These are phyloP conservation scores for Seriola rivoliana DNA, from an alignment of 2,113 vertebrate genomes.

Conservation along the genomic window DNA sequence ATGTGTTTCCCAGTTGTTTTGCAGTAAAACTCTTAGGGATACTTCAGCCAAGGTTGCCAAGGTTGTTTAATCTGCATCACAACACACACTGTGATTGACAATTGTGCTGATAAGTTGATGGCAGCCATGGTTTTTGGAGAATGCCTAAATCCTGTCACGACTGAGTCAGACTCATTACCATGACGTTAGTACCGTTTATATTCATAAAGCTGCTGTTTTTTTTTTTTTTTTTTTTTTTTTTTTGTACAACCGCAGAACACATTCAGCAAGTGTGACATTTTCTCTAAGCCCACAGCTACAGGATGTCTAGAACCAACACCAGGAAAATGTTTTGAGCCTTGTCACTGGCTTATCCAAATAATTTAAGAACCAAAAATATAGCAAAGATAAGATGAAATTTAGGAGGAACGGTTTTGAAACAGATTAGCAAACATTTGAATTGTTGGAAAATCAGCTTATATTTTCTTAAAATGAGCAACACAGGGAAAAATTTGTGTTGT, in stretches of 20 bases:
- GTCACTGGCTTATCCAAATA: background rate
- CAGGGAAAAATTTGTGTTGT: background rate
- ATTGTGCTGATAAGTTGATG: background rate
- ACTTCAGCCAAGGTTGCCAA: background rate
- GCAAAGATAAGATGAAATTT: background rate
- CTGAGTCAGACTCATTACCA: background rate
- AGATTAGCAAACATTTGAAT: background rate
- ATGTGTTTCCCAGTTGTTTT: background rate
- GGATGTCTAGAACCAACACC: background rate
- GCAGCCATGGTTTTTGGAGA: background rate
- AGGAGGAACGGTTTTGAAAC: no score
- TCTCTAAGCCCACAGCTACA: background rate
- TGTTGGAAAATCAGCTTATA: constrained; percentile 5
- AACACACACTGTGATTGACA: constrained; percentile 8
- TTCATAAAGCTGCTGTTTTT: background rate
- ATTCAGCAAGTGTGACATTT: background rate
- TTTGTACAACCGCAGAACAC: background rate
- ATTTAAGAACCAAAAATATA: background rate
- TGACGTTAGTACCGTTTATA: background rate
- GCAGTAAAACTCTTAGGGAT: background rate
- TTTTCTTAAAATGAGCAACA: no score
- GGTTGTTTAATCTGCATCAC: constrained; percentile 13
- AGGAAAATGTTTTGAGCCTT: background rate
- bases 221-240: no score
- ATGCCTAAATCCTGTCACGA: background rate